Evolutionary conservation across 1,140 invertebrate species (phyloP), one percentile per base, ranked within the genome.

Genomic region (Pogonomyrmex barbatus): DNA sequence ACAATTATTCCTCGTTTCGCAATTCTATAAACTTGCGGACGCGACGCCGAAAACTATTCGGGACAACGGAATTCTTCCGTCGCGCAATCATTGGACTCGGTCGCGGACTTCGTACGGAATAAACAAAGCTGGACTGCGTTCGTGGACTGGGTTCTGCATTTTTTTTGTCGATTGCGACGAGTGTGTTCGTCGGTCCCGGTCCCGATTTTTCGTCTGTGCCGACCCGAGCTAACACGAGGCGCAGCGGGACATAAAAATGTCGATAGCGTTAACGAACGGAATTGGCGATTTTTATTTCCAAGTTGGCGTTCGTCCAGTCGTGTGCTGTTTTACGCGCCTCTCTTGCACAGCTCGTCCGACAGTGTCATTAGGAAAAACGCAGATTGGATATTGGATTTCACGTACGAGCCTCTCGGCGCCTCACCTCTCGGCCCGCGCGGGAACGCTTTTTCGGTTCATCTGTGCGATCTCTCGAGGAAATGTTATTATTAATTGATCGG

Each of bases 201-300:
- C 10, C 56, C 39, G 86, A 90, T 87, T 90, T 89, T 89, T 85
- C 52, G 77, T 36, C 50, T 45, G 58, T 78, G 62, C 76, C 88
- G 84, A 89, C 52, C 76, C 62, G 60, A n/a, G 33, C 56, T 42
- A 78, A 78, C 75, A 42, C 39, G 47, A 24, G n/a, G 45, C 86
- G 76, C 63, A 56, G 42, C 60, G 67, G 79, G 85, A 90, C 88
- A 87, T 89, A 91, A 90, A 91, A 90, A 88, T 88, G 88, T 90
- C 88, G 86, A 91, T 88, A 86, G 73, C 87, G 90, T 90, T 91
- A 91, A 91, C 88, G 88, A 91, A 90, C 91, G 89, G 75, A 90
- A 90, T 90, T 90, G 88, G 89, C 76, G 89, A 90, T 90, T 90
- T 90, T 90, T 90, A 90, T 90, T 90, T 90, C 77, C 89, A 90